Percentiles rank a stretch among this genome's conserved stretches.
Evolutionary conservation across 2,888 invertebrate species (phyloP).

Genomic region (Automeris io): DNA sequence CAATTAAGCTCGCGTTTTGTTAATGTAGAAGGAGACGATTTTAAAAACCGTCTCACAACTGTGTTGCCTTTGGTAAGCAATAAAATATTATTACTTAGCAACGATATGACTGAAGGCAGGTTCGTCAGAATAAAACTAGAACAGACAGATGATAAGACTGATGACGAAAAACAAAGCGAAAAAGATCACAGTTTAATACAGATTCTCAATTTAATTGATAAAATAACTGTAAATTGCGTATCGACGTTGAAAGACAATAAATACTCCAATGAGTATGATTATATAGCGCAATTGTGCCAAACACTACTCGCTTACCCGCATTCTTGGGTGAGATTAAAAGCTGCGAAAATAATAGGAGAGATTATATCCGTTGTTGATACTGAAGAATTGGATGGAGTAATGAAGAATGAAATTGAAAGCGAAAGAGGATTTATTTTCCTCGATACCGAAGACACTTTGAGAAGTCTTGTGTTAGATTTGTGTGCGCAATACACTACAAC

Average conservation of each 20-base stretch:
- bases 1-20: slow-evolving; percentile 89
- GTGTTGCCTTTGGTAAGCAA: slow-evolving; percentile 79
- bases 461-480: slow-evolving; percentile 83
- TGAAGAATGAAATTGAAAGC: slow-evolving; percentile 46
- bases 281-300: slow-evolving; percentile 81
- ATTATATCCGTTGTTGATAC: slow-evolving; percentile 81
- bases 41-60: slow-evolving; percentile 79
- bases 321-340: slow-evolving; percentile 88
- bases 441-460: slow-evolving; percentile 78
- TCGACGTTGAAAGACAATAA: slow-evolving; percentile 72
- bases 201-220: slow-evolving; percentile 82
- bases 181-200: slow-evolving; percentile 87
- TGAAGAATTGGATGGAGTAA: slow-evolving; percentile 73
- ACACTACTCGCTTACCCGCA: slow-evolving; percentile 87
- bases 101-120: slow-evolving; percentile 73
- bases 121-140: slow-evolving; percentile 75
- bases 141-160: slow-evolving; percentile 51
- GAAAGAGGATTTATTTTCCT: slow-evolving; percentile 78
- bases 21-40: slow-evolving; percentile 82
- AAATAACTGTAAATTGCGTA: slow-evolving; percentile 80
- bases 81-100: slow-evolving; percentile 66
- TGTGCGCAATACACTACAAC: slow-evolving; percentile 84
- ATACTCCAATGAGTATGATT: slow-evolving; percentile 67
- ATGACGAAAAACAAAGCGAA: slow-evolving; percentile 78
- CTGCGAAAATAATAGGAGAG: slow-evolving; percentile 85